These are phyloP conservation scores for western clawed frog (Xenopus tropicalis) DNA, from an alignment of 2,113 vertebrate species.

Conservation along the genomic window DNA sequence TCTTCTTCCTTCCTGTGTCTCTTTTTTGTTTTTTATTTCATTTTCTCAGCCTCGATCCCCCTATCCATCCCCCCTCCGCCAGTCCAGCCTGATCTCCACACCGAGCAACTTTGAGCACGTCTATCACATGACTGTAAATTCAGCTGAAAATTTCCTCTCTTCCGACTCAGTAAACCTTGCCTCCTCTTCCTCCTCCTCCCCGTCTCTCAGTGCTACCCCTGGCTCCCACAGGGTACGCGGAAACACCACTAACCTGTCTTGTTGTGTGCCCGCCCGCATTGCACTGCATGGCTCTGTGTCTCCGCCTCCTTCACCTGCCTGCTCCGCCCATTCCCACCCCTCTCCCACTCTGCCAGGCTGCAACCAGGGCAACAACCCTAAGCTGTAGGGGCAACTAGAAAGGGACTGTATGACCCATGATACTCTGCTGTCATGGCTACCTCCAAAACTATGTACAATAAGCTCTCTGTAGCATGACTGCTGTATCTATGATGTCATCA, in stretches of 20 bases:
- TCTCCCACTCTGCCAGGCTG: background rate
- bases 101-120: constrained; percentile 85
- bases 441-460: no score
- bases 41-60: constrained; percentile 72
- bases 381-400: no score
- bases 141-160: constrained; percentile 81
- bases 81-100: constrained; percentile 76
- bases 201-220: constrained; percentile 67
- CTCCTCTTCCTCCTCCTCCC: constrained; percentile 70
- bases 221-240: constrained; percentile 73
- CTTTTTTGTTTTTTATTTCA: constrained; percentile 11
- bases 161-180: constrained; percentile 70
- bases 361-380: background rate
- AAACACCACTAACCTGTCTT: constrained; percentile 56
- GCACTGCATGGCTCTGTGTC: background rate
- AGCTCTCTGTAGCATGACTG: no score
- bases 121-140: constrained; percentile 87
- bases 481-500: no score
- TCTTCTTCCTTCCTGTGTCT: constrained; percentile 52
- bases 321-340: background rate
- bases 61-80: constrained; percentile 66
- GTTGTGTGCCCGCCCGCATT: constrained; percentile 53
- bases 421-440: no score
- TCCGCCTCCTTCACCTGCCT: constrained; percentile 22
- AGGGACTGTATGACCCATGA: no score